Base-by-base conservation (phyloP, 2,113 vertebrate species). In the Cyprinodon brontotheroides region DNA sequence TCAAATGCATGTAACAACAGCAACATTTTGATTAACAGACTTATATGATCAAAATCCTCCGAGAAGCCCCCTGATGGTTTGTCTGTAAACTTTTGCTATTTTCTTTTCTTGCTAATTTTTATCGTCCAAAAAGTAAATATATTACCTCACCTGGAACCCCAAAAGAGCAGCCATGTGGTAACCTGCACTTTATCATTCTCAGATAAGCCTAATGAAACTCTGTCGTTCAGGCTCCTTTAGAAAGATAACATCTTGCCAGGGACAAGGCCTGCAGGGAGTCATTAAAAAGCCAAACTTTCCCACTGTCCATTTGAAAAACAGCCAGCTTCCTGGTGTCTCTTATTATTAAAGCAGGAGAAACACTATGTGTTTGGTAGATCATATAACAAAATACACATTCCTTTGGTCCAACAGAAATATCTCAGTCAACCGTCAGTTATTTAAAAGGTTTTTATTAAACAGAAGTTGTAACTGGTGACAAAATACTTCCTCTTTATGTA, bases 151-250 rank as follows among this genome's bases (percentile, higher is more conserved):
- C 65, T 65, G 61, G 47, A 29, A 75, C 53, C 61, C 37, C 40
- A 48, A 29, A 68, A 0, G 4, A 63, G 60, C 43, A 65, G 37
- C 64, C 22, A 2, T 10, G 41, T 48, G 76, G 70, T 76, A 20
- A 17, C 3, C 5, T 11, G 65, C 37, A 47, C 59, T 78, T 81
- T 77, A 81, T 85, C 80, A 11, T 73, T 43, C 65, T 78, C 71
- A 82, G 77, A 85, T 78, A 68, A 78, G 80, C 17, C 1, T 61
- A 78, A 72, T 61, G 65, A 68, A 48, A 39, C 7, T 77, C 50
- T 0, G 48, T 61, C 4, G 7, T 48, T 78, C 47, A 37, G 72
- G n/a, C 59, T 71, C 68, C 60, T 11, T 61, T 3, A 17, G 29
- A 69, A 37, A 2, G 70, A 80, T 73, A 72, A 71, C 36, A 37